Conservation (phyloP, 1,140 invertebrate genomes). For the Zaprionus vittiger region DNA sequence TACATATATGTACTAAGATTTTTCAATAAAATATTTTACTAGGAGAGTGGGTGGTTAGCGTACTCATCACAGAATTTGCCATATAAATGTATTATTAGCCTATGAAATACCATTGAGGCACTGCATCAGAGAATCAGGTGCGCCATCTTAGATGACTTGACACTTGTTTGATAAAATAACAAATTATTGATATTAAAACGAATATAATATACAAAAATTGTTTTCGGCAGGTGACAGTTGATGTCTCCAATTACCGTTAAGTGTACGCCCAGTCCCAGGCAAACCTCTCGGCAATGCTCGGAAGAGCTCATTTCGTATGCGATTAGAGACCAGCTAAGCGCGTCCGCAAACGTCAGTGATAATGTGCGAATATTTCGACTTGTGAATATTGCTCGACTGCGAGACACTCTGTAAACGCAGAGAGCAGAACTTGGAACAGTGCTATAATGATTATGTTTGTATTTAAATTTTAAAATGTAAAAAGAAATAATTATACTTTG, state of each 20-base stretch:
- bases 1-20: too few relatives aligned
- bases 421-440: not conserved
- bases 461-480: not conserved
- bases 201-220: constrained; percentile 14
- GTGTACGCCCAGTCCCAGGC: constrained; percentile 23
- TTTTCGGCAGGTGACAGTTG: constrained; percentile 30
- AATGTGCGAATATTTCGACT: constrained; percentile 44
- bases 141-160: not conserved
- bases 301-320: constrained; percentile 45
- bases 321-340: constrained; percentile 61
- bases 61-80: too few relatives aligned
- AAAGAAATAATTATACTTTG: not conserved
- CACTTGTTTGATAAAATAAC: constrained; percentile 9
- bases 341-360: constrained; percentile 75
- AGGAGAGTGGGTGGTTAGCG: too few relatives aligned
- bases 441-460: not conserved
- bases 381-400: not conserved
- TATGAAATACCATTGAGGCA: not conserved
- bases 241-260: constrained; percentile 51
- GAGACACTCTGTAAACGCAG: not conserved
- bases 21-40: too few relatives aligned
- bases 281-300: constrained; percentile 1
- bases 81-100: too few relatives aligned
- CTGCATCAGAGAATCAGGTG: not conserved
- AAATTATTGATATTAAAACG: constrained; percentile 29